Percentiles rank a stretch among this genome's conserved stretches.
Evolutionary conservation across 64 coral and sea anemone genomes (phyloP).

Genomic region (Actinia equina): DNA sequence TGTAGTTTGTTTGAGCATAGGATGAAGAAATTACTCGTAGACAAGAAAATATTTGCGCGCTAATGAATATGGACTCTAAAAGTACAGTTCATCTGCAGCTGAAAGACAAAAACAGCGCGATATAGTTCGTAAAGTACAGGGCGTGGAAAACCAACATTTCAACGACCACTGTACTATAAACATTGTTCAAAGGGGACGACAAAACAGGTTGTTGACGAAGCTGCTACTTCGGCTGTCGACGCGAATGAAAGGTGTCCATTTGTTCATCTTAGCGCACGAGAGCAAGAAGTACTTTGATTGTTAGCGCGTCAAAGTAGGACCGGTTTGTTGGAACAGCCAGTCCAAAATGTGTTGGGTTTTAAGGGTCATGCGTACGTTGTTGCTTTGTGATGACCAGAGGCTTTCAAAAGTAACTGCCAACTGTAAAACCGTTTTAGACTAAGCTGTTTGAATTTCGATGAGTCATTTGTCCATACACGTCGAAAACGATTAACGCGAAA

Average conservation of each 20-base stretch:
- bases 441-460: not conserved
- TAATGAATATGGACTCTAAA: constrained; percentile 5
- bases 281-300: not conserved
- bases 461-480: not conserved
- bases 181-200: not conserved
- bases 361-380: not conserved
- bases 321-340: constrained; percentile 20
- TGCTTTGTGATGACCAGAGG: not conserved
- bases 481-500: not conserved
- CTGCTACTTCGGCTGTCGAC: not conserved
- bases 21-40: not conserved
- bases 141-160: constrained; percentile 21
- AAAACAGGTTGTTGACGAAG: not conserved
- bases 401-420: constrained; percentile 3
- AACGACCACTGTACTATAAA: not conserved
- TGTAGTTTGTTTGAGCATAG: not conserved
- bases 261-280: not conserved
- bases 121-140: not conserved
- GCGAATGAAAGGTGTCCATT: not conserved
- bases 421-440: not conserved
- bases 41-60: not conserved
- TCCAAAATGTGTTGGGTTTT: not conserved
- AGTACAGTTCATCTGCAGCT: not conserved
- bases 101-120: not conserved
- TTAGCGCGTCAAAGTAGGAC: not conserved